Evolutionary conservation across 1,140 invertebrate genomes (phyloP), one percentile per base, ranked within the genome.

Genomic region (Tribolium castaneum): DNA sequence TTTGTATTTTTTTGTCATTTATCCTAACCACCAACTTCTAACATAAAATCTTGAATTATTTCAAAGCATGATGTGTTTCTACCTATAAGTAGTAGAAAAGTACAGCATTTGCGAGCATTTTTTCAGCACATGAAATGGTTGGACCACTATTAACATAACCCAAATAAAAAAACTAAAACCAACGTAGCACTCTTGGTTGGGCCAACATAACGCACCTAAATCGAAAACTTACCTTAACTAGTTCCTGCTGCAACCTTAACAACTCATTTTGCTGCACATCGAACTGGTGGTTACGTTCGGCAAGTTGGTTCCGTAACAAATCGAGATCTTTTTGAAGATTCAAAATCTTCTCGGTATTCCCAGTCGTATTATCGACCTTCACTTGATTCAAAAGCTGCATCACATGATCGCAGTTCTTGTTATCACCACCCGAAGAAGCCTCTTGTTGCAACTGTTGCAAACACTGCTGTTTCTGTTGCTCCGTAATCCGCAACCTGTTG

Each of bases 251-350:
- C 34, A 79, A 59, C 6, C 16, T 14, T 10, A 59, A 35, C 12
- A 70, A 34, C 35, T 79, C 78, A 2, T 22, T 39, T 59, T 77
- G 30, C 10, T 79, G 74, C 1, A 5, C n/a, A 9, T 77, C 51
- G 9, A 72, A 30, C 66, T 79, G 59, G n/a, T 73, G 25, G 19
- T 77, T 66, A 6, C 70, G 45, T 16, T 77, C 75, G 25, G 30
- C 19, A 13, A 80, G 70, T 66, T 74, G 52, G 6, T 73, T 54
- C 22, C 16, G 34, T 7, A 62, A 51, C 5, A 70, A 12, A 39
- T 73, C 78, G n/a, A 77, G 14, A n/a, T 25, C 19, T 45, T 56
- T 73, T 22, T 77, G 75, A 2, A 80, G 52, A 54, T 77, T 56
- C 12, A 52, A 14, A 12, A 80, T 70, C 54, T 74, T 56, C 19